Evolutionary conservation across 2,888 invertebrate genomes (phyloP).

Genomic region (Drosophila sordidapex): DNA sequence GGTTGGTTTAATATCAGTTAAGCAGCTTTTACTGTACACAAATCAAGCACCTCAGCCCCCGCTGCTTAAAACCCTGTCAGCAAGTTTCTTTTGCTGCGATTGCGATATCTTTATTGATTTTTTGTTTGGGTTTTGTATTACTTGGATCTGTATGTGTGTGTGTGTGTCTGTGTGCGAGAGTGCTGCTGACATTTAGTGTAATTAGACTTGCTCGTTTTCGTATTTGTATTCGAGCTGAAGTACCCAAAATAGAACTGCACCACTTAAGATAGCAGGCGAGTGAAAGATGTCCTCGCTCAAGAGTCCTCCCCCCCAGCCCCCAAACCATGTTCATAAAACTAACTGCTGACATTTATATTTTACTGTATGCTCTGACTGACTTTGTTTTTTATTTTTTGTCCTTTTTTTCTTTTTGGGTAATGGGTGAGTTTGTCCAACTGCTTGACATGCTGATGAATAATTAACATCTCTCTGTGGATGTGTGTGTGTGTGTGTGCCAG

Average conservation of each 20-base stretch:
- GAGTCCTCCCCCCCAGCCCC: not conserved
- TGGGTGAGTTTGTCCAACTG: conserved; percentile 29
- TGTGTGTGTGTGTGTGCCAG: not conserved
- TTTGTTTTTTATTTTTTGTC: conserved; percentile 13
- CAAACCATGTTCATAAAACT: conserved; percentile 2
- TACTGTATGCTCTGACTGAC: conserved; percentile 1
- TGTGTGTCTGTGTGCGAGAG: conserved; percentile 23
- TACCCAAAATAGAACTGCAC: conserved; percentile 57
- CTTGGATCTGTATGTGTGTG: conserved; percentile 32
- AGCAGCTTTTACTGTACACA: conserved; percentile 51
- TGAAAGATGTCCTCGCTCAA: conserved; percentile 26
- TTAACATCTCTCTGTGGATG: conserved; percentile 41
- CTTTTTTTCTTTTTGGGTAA: conserved; percentile 13
- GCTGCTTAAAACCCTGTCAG: conserved; percentile 34
- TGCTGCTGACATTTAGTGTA: conserved; percentile 55
- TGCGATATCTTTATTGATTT: conserved; percentile 66
- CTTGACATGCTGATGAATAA: conserved; percentile 54
- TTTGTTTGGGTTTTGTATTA: conserved; percentile 56
- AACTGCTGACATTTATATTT: conserved; percentile 25
- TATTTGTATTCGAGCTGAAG: conserved; percentile 53
- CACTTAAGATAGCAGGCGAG: conserved; percentile 11
- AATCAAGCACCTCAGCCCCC: not conserved
- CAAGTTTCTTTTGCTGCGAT: conserved; percentile 38
- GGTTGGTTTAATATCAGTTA: conserved; percentile 28
- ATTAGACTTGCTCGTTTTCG: conserved; percentile 68